Percentiles rank a stretch among this genome's conserved stretches.
These are phyloP conservation scores for Syngnathoides biaculeatus DNA, from an alignment of 2,113 vertebrate species.

Conservation along the genomic window DNA sequence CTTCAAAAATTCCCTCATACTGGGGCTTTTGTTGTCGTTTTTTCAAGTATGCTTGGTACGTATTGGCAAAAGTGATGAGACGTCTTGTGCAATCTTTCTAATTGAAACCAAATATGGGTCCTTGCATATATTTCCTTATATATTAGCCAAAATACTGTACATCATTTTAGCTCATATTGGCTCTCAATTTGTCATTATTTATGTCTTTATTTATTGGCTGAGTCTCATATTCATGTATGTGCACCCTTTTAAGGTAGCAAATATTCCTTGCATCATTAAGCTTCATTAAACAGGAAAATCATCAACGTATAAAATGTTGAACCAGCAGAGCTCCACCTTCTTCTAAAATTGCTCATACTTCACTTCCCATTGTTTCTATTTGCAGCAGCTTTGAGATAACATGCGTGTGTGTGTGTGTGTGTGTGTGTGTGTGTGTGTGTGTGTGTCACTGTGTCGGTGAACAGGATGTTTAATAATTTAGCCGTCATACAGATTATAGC, in stretches of 20 bases:
- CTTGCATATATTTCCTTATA: too few relatives aligned
- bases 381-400: not conserved
- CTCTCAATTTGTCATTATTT: not conserved
- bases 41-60: too few relatives aligned
- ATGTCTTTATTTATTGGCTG: not conserved
- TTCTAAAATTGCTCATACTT: not conserved
- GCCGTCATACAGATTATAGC: conserved; percentile 62
- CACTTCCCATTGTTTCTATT: not conserved
- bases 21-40: too few relatives aligned
- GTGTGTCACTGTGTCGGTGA: conserved; percentile 28
- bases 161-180: not conserved
- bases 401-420: not conserved
- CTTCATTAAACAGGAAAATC: not conserved
- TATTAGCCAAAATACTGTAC: too few relatives aligned
- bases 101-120: too few relatives aligned
- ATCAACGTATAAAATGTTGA: not conserved
- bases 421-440: not conserved
- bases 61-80: too few relatives aligned
- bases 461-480: conserved; percentile 59
- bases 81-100: too few relatives aligned
- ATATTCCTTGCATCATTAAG: not conserved
- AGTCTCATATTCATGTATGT: not conserved
- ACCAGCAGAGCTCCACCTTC: not conserved
- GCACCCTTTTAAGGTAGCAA: not conserved
- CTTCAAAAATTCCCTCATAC: too few relatives aligned